Evolutionary conservation across 2,113 vertebrate genomes (phyloP).

Genomic region (Procavia capensis): DNA sequence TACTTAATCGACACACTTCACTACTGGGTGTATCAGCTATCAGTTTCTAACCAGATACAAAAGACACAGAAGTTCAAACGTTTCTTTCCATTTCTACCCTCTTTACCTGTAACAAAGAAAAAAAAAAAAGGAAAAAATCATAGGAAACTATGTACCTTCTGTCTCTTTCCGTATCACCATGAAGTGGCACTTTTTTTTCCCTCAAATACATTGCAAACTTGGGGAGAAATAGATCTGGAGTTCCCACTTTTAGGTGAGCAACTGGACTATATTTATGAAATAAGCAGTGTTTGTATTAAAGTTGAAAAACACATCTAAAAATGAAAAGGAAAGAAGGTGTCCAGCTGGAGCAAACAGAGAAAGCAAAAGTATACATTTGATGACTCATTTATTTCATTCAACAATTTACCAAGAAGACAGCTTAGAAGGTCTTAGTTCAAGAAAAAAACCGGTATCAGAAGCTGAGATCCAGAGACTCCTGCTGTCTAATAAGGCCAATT

Average conservation of each 20-base stretch:
- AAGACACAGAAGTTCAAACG: neutral
- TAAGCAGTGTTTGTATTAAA: neutral
- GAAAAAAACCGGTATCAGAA: neutral
- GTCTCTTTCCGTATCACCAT: neutral
- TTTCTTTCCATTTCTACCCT: neutral
- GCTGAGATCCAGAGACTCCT: neutral
- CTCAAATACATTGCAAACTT: neutral
- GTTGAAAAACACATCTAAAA: neutral
- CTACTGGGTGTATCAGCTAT: neutral
- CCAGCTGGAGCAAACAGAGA: neutral
- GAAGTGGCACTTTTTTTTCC: neutral
- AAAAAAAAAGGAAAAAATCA: conserved; percentile 20
- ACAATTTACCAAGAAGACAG: neutral
- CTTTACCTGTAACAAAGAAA: neutral
- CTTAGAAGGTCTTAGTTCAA: neutral
- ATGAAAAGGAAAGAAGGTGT: neutral
- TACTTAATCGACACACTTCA: neutral
- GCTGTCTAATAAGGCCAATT: neutral
- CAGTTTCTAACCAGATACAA: neutral
- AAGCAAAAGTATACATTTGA: neutral
- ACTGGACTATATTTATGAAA: neutral
- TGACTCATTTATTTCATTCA: neutral
- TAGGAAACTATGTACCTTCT: neutral
- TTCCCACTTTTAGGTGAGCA: neutral
- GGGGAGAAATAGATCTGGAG: neutral